Evolutionary conservation across 2,888 invertebrate genomes (phyloP), one percentile per base, ranked within the genome.

Genomic region (Toxonevra muliebris): DNA sequence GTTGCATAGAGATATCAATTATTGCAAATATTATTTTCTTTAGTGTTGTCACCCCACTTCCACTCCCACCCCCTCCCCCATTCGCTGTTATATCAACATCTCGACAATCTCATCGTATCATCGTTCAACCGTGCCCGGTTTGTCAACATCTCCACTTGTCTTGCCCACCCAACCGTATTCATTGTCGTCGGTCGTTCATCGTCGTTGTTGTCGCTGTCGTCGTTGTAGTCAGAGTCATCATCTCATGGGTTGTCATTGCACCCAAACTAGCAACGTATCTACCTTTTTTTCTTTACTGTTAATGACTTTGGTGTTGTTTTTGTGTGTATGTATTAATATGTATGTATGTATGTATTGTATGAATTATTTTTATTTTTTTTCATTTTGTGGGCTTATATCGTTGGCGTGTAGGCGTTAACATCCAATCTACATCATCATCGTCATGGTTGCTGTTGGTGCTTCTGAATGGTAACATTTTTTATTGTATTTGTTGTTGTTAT

Each of bases 291-390:
- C 42, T 65, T 15, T 53, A 48, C 45, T 61, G 66, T 61, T 67
- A 67, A 67, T 67, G 66, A 67, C 61, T 57, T 62, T 67, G 57
- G 12, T 74, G 74, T 48, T 57, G 69, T 48, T 15, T 9, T n/a
- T 48, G 48, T 48, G 5, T 15, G n/a, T 48, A n/a, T 8, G n/a
- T 10, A 48, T 48, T 15, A n/a, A 5, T 48, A 10, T n/a, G 11
- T 48, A 5, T 45, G 2, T 45, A 43, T 43, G 2, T 45, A 13
- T 45, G 45, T 45, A 5, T 48, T 48, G 48, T 15, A 48, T 48
- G 11, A 48, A 48, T 15, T 7, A 10, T 30, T 30, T 30, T 30
- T 30, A 30, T 30, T 30, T 30, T 30, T 30, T 30, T 30, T 30
- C 30, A 30, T 30, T 30, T 30, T 30, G 7, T 30, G 30, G 30